Base-by-base conservation (phyloP, 2,797 vertebrate species). In the Labroides dimidiatus region DNA sequence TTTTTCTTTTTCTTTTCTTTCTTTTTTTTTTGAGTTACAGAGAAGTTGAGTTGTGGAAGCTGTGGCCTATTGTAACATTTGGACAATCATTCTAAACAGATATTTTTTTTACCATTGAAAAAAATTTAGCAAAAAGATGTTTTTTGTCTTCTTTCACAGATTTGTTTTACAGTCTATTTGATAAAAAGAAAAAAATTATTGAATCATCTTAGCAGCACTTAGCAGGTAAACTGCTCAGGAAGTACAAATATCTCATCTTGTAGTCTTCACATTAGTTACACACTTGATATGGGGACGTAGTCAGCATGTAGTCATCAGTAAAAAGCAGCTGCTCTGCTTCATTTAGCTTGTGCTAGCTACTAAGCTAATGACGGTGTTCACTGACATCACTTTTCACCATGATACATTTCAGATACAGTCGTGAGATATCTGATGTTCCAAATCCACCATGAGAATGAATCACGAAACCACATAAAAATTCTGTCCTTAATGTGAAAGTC, bases 391-490 rank as follows among this genome's bases (percentile, higher is more conserved):
- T 33, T 4, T 33, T 8, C 4, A 33, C 30, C 7, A 33, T 33
- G 30, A 33, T 4, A 5, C 8, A 33, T 33, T 33, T 33, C 8
- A 33, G 30, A 33, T 8, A 4, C 7, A 33, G 8, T 33, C 30
- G 30, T 33, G 30, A 33, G 17, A 20, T 20, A 47, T 20, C n/a
- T 20, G n/a, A 6, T 47, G 10, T 13, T 64, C 17, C 10, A 50
- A 58, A 63, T 63, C 19, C n/a, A 65, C 58, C 45, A 49, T 1
- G 4, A 69, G 67, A 48, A 67, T 24, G 7, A 12, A 4, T 55
- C 21, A 23, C 44, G 13, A 65, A 56, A 17, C 5, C 15, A n/a
- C 8, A 58, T 30, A 1, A 72, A 60, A 69, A 69, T 21, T 20
- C 21, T 13, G 49, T 61, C 63, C 37, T 55, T 16, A 20, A 20